A percentile compares a stretch with the other conserved stretches of the same genome.
These are phyloP conservation scores for Tillus elongatus DNA, from an alignment of 2,888 invertebrate genomes.

Conservation along the genomic window DNA sequence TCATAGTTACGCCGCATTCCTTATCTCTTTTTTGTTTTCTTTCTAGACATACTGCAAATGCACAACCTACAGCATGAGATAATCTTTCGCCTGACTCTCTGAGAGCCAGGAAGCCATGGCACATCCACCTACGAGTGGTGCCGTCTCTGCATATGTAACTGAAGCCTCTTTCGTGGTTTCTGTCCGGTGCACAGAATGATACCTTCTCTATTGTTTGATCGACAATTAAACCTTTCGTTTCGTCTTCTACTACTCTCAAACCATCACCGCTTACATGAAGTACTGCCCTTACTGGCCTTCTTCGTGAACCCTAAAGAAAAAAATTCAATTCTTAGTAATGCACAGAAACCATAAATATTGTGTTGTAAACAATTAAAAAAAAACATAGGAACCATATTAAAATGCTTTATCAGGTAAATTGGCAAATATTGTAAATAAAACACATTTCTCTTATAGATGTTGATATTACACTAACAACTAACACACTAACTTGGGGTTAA, in stretches of 20 bases:
- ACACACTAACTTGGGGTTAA: too few relatives aligned
- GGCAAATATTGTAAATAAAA: too few relatives aligned
- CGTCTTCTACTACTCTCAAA: slow-evolving; percentile 94
- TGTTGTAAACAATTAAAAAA: not conserved
- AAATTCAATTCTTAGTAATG: slow-evolving; percentile 12
- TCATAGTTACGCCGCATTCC: slow-evolving; percentile 90
- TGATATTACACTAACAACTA: too few relatives aligned
- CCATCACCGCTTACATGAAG: slow-evolving; percentile 92
- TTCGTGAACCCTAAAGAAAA: slow-evolving; percentile 66
- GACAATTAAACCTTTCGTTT: slow-evolving; percentile 95
- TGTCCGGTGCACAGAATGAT: slow-evolving; percentile 99
- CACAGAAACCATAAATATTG: too few relatives aligned
- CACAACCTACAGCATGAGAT: slow-evolving; percentile 98
- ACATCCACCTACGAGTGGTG: slow-evolving; percentile 98
- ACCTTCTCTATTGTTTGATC: slow-evolving; percentile 99
- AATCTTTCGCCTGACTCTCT: slow-evolving; percentile 95
- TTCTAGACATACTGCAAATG: slow-evolving; percentile 96
- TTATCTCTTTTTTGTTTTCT: slow-evolving; percentile 95
- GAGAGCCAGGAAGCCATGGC: slow-evolving; percentile 94
- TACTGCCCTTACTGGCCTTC: slow-evolving; percentile 81
- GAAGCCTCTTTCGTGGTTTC: slow-evolving; percentile 95
- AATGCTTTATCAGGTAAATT: too few relatives aligned
- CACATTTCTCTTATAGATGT: too few relatives aligned
- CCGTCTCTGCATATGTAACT: slow-evolving; percentile 99
- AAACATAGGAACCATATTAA: slow-evolving; percentile 5